phyloP scores from a whole-genome alignment of 2,888 invertebrate genomes.

The Drosophila ustulata region DNA sequence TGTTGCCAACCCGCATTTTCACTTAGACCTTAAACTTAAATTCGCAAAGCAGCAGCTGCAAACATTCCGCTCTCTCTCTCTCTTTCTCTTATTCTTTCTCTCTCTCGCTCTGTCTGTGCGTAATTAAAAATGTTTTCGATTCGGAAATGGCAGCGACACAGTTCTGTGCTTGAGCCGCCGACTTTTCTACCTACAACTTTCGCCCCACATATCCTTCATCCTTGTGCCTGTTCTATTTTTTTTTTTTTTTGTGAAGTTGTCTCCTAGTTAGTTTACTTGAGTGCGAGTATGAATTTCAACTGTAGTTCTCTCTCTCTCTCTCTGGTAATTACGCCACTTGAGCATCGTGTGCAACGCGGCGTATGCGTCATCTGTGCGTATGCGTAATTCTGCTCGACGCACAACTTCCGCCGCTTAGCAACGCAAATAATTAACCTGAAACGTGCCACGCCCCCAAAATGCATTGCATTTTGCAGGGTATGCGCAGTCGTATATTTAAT shows the following conservation, averaged over 20 bases:
- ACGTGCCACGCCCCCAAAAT: constrained; percentile 29
- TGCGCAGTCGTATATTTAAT: constrained; percentile 1
- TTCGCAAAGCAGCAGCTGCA: constrained; percentile 38
- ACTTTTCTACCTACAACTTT: constrained; percentile 50
- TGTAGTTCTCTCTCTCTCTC: constrained; percentile 47
- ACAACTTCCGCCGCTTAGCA: constrained; percentile 46
- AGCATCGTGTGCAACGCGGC: constrained; percentile 67
- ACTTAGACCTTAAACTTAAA: constrained; percentile 50
- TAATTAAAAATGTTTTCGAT: constrained; percentile 64
- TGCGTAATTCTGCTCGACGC: constrained; percentile 51
- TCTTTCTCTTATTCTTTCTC: no score
- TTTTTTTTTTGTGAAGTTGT: constrained; percentile 38
- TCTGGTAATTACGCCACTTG: constrained; percentile 69
- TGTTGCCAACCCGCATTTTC: constrained; percentile 69
- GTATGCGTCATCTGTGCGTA: constrained; percentile 55
- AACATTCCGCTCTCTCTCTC: background rate
- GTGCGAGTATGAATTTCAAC: constrained; percentile 80
- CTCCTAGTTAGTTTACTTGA: constrained; percentile 68
- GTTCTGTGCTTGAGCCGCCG: constrained; percentile 35
- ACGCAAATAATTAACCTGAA: constrained; percentile 68
- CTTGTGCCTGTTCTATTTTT: constrained; percentile 18
- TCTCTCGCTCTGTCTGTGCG: constrained; percentile 2
- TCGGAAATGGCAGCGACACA: constrained; percentile 56
- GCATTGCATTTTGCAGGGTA: background rate
- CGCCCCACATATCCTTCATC: constrained; percentile 17